Evolutionary conservation across 2,888 invertebrate species (phyloP).

Genomic region (Liodrosophila aerea): DNA sequence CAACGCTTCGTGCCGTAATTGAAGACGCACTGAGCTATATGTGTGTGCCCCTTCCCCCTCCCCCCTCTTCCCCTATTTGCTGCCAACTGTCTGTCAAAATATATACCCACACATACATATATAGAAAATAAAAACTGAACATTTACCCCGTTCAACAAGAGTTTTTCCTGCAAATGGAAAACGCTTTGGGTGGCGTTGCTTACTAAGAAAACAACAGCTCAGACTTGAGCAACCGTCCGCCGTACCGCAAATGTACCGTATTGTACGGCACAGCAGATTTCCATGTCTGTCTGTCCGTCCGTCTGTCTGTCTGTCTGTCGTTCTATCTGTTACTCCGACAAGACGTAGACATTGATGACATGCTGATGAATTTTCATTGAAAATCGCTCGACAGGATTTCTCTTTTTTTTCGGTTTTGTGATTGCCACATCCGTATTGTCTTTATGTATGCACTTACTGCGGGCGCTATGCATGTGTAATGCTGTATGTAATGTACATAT

Average conservation of each 20-base stretch:
- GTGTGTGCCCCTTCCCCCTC: background rate
- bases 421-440: conserved; percentile 80
- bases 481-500: no score
- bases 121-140: conserved; percentile 41
- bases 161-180: conserved; percentile 67
- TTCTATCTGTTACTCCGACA: conserved; percentile 14
- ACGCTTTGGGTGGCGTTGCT: conserved; percentile 76
- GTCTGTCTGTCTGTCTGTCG: conserved; percentile 17
- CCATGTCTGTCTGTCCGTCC: conserved; percentile 14
- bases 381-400: conserved; percentile 76
- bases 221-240: conserved; percentile 22
- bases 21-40: conserved; percentile 64
- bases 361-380: conserved; percentile 80
- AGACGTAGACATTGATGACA: conserved; percentile 43
- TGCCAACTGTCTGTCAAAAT: conserved; percentile 74
- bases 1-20: conserved; percentile 74
- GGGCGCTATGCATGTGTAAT: conserved; percentile 22
- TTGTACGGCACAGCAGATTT: background rate
- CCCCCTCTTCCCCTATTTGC: conserved; percentile 10
- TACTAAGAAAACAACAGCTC: conserved; percentile 72
- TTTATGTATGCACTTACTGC: conserved; percentile 1
- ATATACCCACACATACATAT: conserved; percentile 34
- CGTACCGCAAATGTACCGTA: background rate
- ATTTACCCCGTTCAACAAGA: conserved; percentile 64
- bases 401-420: conserved; percentile 32